phyloP scores from a whole-genome alignment of 2,888 invertebrate genomes.

The Drosophila infuscata region DNA sequence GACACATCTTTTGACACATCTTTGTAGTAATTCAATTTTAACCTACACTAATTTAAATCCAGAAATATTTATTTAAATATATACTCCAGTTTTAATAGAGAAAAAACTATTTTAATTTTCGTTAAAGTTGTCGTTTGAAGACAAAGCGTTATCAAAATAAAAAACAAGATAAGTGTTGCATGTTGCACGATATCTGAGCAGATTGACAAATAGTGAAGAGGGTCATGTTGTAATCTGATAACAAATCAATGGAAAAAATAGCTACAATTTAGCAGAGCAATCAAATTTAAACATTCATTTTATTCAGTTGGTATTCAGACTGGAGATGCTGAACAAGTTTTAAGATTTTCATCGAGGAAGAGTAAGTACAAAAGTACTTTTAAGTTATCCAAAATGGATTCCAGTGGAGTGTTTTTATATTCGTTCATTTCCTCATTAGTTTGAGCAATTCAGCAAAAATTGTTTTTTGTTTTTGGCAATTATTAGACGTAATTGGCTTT shows the following conservation, averaged over 20 bases:
- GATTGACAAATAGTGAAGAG: slow-evolving; percentile 10
- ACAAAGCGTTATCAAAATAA: slow-evolving; percentile 7
- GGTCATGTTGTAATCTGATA: not conserved
- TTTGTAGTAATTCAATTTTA: too few species aligned
- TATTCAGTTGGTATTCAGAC: not conserved
- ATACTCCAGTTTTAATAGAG: not conserved
- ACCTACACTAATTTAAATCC: not conserved
- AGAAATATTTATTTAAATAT: not conserved
- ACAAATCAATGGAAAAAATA: not conserved
- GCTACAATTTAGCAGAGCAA: not conserved
- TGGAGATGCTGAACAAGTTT: not conserved
- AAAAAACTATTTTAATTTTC: not conserved
- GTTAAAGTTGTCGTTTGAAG: not conserved
- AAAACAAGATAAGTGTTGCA: not conserved
- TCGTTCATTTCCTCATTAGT: slow-evolving; percentile 9
- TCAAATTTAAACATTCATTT: not conserved
- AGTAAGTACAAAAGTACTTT: not conserved
- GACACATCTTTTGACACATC: too few species aligned
- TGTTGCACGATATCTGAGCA: slow-evolving; percentile 12
- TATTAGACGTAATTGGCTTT: slow-evolving; percentile 31
- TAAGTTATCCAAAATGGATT: not conserved
- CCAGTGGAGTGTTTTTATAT: not conserved
- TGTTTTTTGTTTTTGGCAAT: slow-evolving; percentile 9
- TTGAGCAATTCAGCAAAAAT: slow-evolving; percentile 21
- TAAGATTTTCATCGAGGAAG: not conserved